A percentile compares a stretch with the other conserved stretches of the same genome.
These are phyloP conservation scores for Dryas iulia DNA, from an alignment of 1,140 invertebrate species.

Conservation along the genomic window DNA sequence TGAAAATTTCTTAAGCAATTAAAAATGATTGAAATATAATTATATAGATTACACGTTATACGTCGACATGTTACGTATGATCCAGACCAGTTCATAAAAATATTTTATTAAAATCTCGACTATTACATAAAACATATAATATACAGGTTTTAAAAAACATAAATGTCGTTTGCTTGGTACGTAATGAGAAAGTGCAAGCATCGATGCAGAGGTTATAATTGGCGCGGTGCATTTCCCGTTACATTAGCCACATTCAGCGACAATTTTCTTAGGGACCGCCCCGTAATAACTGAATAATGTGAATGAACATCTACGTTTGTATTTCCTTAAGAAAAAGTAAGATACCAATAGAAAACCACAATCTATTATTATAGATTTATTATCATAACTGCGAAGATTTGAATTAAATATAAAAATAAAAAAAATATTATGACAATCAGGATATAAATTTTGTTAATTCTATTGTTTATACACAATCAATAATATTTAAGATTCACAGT, in stretches of 20 bases:
- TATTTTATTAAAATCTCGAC: conserved; percentile 1
- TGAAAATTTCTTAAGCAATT: background rate
- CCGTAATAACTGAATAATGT: conserved; percentile 59
- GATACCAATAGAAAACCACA: background rate
- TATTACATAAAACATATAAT: conserved; percentile 6
- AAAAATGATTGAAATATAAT: background rate
- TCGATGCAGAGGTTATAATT: conserved; percentile 63
- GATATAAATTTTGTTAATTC: no score
- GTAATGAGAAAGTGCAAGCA: conserved; percentile 52
- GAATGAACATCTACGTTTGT: conserved; percentile 50
- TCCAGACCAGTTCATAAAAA: background rate
- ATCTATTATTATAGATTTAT: no score
- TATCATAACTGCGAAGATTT: no score
- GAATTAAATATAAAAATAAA: no score
- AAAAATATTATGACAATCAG: no score
- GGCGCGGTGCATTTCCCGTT: conserved; percentile 59
- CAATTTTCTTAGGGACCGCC: conserved; percentile 61
- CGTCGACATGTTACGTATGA: background rate
- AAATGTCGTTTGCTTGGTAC: conserved; percentile 2
- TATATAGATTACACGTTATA: background rate
- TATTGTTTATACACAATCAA: no score
- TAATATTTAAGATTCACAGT: no score
- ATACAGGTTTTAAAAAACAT: conserved; percentile 10
- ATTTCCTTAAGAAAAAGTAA: conserved; percentile 36
- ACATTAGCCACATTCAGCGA: conserved; percentile 61